phyloP scores from a whole-genome alignment of 64 coral and sea anemone genomes.

The Porites lutea region DNA sequence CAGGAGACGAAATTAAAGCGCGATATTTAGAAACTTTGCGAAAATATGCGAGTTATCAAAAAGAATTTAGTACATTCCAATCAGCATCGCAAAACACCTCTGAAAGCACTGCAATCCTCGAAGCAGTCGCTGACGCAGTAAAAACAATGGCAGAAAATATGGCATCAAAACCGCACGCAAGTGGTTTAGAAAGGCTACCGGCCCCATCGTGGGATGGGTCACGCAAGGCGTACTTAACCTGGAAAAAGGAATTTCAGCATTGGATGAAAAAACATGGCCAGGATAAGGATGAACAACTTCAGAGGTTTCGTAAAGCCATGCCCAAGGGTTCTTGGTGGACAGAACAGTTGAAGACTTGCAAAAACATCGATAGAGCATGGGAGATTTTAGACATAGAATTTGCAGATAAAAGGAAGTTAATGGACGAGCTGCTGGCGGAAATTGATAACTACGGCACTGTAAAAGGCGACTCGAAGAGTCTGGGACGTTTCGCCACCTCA shows the following conservation, averaged over 20 bases:
- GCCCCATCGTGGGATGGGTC: no score
- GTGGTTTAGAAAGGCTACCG: no score
- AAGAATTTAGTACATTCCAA: no score
- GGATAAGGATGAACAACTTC: constrained; percentile 45
- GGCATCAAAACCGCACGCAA: no score
- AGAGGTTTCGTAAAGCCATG: constrained; percentile 34
- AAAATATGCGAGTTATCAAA: no score
- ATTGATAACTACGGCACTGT: constrained; percentile 5
- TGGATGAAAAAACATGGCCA: constrained; percentile 45
- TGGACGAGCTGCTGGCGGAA: constrained; percentile 49
- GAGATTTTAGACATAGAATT: constrained; percentile 68
- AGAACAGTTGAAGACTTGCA: constrained; percentile 16
- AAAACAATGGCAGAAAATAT: no score
- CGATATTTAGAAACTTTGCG: no score
- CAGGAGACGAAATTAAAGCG: no score
- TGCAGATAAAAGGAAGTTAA: constrained; percentile 47
- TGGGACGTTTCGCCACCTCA: background rate
- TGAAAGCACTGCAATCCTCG: no score
- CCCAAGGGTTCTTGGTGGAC: constrained; percentile 50
- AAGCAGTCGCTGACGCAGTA: no score
- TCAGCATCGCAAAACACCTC: no score
- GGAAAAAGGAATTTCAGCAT: constrained; percentile 71
- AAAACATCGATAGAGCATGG: constrained; percentile 8
- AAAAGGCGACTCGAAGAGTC: constrained; percentile 17
- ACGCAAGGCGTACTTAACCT: no score